These are phyloP conservation scores for Onychostruthus taczanowskii DNA, from an alignment of 2,113 vertebrate species.

Conservation along the genomic window DNA sequence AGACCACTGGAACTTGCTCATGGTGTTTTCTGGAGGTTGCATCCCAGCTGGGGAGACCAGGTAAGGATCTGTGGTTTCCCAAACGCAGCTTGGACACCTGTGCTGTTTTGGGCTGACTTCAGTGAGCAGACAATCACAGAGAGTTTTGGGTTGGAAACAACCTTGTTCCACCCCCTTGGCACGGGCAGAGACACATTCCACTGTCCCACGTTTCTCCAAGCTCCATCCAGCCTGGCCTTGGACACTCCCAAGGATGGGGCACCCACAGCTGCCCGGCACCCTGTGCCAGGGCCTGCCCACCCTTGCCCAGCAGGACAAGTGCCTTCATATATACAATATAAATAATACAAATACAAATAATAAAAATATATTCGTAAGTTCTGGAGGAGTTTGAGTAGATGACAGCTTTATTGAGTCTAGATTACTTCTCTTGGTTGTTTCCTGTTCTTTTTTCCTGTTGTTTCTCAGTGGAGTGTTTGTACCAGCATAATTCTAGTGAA, in stretches of 20 bases:
- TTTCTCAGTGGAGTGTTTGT: neutral
- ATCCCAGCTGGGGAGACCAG: neutral
- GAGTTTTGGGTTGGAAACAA: neutral
- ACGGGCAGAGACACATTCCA: neutral
- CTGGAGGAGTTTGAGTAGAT: neutral
- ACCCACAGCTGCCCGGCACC: neutral
- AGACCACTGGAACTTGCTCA: neutral
- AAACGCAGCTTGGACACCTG: rapidly evolving
- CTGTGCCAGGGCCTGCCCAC: neutral
- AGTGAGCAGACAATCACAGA: neutral
- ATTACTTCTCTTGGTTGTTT: neutral
- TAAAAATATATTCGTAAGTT: neutral
- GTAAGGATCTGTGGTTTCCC: neutral
- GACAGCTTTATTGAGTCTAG: neutral
- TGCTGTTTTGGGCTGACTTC: neutral
- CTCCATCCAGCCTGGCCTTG: rapidly evolving
- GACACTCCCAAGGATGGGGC: neutral
- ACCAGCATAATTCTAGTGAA: neutral
- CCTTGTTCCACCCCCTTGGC: neutral
- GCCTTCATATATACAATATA: neutral
- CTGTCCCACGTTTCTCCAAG: rapidly evolving
- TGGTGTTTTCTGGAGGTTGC: neutral
- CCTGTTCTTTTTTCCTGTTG: neutral
- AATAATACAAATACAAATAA: neutral
- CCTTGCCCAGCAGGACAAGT: neutral